A percentile compares a stretch with the other conserved stretches of the same genome.
phyloP scores from a whole-genome alignment of 1,140 invertebrate genomes.

The Leptestheria dahalacensis region DNA sequence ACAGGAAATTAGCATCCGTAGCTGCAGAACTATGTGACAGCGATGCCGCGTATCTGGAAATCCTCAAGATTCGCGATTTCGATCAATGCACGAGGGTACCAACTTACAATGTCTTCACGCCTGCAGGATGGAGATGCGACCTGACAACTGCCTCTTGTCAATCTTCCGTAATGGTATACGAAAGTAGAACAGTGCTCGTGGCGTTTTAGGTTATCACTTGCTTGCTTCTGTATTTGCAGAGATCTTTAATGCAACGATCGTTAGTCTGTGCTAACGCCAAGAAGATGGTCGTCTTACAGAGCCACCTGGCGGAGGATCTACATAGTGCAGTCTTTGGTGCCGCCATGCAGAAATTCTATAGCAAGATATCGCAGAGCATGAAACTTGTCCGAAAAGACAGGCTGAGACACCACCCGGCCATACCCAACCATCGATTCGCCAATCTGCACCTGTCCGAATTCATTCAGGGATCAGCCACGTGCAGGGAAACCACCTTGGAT shows the following conservation, averaged over 20 bases:
- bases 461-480: neutral
- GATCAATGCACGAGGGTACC: neutral
- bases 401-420: neutral
- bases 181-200: neutral
- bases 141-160: neutral
- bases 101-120: neutral
- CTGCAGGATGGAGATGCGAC: constrained; percentile 6
- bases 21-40: neutral
- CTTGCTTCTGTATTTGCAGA: neutral
- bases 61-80: constrained; percentile 4
- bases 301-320: neutral
- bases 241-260: neutral
- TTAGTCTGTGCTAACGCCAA: neutral
- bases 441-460: neutral
- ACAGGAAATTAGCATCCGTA: neutral
- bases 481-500: neutral
- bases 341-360: neutral
- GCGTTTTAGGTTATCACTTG: neutral
- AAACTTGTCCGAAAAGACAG: neutral
- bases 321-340: neutral
- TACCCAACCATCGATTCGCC: neutral
- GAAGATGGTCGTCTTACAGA: neutral
- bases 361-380: neutral
- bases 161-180: neutral
- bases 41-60: neutral